Conservation (phyloP, 2,888 invertebrate genomes). For the Plebejus melissa region DNA sequence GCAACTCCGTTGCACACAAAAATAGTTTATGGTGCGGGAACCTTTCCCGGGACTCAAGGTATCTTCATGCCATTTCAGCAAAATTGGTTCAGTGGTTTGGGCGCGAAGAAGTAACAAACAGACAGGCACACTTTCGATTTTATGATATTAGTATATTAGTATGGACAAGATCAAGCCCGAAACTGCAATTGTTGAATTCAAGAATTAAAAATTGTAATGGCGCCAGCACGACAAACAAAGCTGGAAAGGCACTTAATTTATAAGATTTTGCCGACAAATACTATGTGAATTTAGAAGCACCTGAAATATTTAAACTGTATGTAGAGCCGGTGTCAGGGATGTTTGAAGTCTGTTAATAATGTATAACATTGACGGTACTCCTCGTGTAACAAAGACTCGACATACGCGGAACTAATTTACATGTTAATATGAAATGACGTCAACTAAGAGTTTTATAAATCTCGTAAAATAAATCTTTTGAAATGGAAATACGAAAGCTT, state of each 20-base stretch:
- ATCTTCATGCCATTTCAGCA: no score
- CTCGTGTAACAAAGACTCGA: background rate
- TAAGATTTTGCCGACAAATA: background rate
- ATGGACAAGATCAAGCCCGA: background rate
- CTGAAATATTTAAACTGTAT: background rate
- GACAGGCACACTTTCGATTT: no score
- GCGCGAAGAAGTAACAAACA: no score
- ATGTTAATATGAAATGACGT: constrained; percentile 22
- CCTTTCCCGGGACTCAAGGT: no score
- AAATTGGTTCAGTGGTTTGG: no score
- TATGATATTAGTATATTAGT: no score
- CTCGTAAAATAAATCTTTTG: constrained; percentile 26
- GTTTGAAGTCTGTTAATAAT: background rate
- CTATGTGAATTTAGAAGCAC: background rate
- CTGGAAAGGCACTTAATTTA: background rate
- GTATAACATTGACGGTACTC: background rate
- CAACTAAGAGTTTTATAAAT: constrained; percentile 24
- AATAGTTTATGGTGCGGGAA: no score
- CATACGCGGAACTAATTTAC: constrained; percentile 17
- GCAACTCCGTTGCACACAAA: no score
- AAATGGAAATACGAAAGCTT: constrained; percentile 25
- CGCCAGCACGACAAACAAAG: background rate
- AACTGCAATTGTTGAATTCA: background rate
- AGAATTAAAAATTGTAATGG: background rate
- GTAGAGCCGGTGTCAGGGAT: background rate